These are phyloP conservation scores for Gorsachius magnificus DNA, from an alignment of 2,797 vertebrate genomes.

Conservation along the genomic window DNA sequence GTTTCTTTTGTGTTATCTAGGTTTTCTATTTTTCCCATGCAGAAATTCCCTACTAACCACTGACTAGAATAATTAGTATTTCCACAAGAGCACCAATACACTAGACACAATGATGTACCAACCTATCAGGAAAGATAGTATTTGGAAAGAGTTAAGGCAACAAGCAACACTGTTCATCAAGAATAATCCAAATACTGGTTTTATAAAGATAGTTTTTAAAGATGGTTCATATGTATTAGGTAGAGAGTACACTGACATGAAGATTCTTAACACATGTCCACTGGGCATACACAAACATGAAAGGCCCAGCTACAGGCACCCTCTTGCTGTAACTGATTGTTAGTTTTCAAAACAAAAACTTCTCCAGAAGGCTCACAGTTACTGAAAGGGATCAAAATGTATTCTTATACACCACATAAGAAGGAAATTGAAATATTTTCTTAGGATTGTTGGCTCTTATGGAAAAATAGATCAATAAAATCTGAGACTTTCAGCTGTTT, in stretches of 20 bases:
- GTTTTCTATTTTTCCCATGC: neutral
- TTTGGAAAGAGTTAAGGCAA: neutral
- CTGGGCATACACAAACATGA: neutral
- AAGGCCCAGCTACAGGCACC: neutral
- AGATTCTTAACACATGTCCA: neutral
- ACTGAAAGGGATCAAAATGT: neutral
- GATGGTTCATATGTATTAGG: neutral
- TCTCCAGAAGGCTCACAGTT: neutral
- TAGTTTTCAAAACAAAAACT: neutral
- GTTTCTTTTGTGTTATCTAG: neutral
- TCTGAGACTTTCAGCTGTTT: neutral
- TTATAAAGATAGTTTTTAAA: neutral
- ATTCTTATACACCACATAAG: neutral
- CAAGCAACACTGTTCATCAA: rapidly evolving
- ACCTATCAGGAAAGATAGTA: neutral
- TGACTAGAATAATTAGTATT: neutral
- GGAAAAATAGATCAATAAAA: neutral
- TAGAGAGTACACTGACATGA: neutral
- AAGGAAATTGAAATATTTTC: neutral
- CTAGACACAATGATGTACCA: neutral
- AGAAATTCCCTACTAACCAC: neutral
- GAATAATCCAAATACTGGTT: neutral
- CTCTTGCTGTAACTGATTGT: neutral
- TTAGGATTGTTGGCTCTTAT: neutral
- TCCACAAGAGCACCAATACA: neutral